These are phyloP conservation scores for Australoheros scitulus DNA, from an alignment of 2,113 vertebrate species.

Conservation along the genomic window DNA sequence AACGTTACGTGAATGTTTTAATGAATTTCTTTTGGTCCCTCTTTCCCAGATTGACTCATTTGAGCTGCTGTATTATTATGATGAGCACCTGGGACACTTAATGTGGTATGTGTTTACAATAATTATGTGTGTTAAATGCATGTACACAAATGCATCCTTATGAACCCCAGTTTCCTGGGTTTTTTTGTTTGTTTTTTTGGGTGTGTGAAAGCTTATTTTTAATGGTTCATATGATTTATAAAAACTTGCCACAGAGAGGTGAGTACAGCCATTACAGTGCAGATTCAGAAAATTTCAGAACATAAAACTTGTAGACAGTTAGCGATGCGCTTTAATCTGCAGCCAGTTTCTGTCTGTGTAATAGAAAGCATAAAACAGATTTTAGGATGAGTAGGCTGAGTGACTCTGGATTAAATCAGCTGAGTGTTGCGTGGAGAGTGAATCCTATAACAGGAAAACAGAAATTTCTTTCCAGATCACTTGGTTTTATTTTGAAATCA, in stretches of 20 bases:
- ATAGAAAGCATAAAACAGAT: not conserved
- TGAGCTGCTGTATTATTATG: conserved; percentile 96
- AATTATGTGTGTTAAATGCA: not conserved
- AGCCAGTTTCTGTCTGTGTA: not conserved
- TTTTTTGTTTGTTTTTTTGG: not conserved
- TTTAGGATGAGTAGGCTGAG: not conserved
- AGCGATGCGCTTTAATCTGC: not conserved
- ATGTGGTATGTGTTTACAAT: conserved; percentile 88
- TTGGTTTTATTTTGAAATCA: not conserved
- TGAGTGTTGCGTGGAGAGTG: not conserved
- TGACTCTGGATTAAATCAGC: not conserved
- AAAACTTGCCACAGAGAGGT: not conserved
- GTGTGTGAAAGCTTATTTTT: not conserved
- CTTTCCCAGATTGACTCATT: conserved; percentile 92
- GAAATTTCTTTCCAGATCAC: not conserved
- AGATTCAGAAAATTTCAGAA: not conserved
- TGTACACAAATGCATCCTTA: not conserved
- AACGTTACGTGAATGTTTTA: not conserved
- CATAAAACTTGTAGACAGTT: not conserved
- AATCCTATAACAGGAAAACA: rapidly evolving
- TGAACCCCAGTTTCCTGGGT: not conserved
- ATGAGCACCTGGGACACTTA: conserved; percentile 92
- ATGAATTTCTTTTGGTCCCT: not conserved
- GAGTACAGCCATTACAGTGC: not conserved
- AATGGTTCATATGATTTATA: not conserved